Conservation (phyloP, 2,113 vertebrate species). For the Chaetodon trifascialis region DNA sequence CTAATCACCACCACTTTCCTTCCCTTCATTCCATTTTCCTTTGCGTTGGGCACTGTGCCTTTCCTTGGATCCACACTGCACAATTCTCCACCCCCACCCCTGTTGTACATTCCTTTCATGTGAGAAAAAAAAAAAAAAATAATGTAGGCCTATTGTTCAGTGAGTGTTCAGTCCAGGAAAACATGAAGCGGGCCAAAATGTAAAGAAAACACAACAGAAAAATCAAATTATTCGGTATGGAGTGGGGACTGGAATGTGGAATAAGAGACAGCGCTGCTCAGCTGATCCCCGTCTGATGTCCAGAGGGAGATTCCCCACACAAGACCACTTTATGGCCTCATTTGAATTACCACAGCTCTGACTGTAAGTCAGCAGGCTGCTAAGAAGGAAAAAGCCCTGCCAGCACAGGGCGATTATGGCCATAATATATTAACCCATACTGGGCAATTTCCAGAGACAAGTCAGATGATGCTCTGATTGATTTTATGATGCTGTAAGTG, state of each 20-base stretch:
- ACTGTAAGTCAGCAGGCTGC: constrained; percentile 75
- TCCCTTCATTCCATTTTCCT: constrained; percentile 30
- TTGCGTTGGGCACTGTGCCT: constrained; percentile 22
- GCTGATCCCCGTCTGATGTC: constrained; percentile 68
- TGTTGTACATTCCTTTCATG: neutral
- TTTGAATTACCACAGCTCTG: constrained; percentile 68
- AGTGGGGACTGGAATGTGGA: constrained; percentile 10
- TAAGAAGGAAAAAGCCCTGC: constrained; percentile 57
- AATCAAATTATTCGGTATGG: constrained; percentile 52
- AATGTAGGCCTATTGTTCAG: neutral
- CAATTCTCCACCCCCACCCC: neutral
- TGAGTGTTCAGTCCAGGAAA: neutral
- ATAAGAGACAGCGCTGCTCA: constrained; percentile 45
- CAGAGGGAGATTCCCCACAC: constrained; percentile 63
- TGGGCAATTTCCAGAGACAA: constrained; percentile 74
- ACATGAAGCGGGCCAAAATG: constrained; percentile 19
- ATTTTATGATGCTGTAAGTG: constrained; percentile 72
- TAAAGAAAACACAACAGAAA: neutral
- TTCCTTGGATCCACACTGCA: constrained; percentile 13
- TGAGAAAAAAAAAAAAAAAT: neutral
- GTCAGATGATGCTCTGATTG: constrained; percentile 78
- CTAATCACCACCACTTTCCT: constrained; percentile 53
- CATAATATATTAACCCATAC: constrained; percentile 78
- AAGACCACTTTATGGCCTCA: constrained; percentile 77
- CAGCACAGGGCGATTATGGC: constrained; percentile 72